These are phyloP conservation scores for Kryphioiulus occultus DNA, from an alignment of 2,888 invertebrate species.

Conservation along the genomic window DNA sequence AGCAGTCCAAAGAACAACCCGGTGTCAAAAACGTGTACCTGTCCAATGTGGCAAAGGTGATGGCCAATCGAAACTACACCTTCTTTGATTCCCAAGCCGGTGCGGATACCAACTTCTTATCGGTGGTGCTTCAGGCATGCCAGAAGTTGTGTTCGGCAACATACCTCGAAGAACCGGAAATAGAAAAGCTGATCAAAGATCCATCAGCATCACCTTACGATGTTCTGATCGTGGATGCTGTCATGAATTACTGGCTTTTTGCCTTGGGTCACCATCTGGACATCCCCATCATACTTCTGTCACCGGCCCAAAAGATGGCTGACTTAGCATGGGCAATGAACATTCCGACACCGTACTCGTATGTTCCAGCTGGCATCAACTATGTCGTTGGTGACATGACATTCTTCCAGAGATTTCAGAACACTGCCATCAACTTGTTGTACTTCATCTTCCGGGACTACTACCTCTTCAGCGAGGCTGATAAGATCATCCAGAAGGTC, in stretches of 20 bases:
- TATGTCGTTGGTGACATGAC: not conserved
- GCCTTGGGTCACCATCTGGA: constrained; percentile 40
- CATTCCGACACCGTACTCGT: not conserved
- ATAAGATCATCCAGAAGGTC: constrained; percentile 6
- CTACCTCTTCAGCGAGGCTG: not conserved
- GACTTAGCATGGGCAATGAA: not conserved
- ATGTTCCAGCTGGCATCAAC: not conserved
- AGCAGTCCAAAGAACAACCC: not conserved
- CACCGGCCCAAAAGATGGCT: not conserved
- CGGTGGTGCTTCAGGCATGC: not conserved
- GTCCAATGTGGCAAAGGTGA: not conserved
- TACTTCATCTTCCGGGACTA: not conserved
- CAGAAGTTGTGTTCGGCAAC: not conserved
- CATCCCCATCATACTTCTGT: not conserved
- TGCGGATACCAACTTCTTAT: not conserved
- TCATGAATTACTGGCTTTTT: not conserved
- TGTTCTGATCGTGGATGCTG: constrained; percentile 31
- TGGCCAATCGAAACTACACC: too few species aligned
- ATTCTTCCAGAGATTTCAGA: not conserved
- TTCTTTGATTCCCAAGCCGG: not conserved
- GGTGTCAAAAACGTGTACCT: constrained; percentile 8
- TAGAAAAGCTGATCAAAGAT: not conserved
- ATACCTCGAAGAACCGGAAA: not conserved
- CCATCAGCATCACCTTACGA: not conserved
- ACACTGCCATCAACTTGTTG: not conserved